Percentiles rank a stretch among this genome's conserved stretches.
phyloP scores from a whole-genome alignment of 1,140 invertebrate genomes.

The Asobara japonica region DNA sequence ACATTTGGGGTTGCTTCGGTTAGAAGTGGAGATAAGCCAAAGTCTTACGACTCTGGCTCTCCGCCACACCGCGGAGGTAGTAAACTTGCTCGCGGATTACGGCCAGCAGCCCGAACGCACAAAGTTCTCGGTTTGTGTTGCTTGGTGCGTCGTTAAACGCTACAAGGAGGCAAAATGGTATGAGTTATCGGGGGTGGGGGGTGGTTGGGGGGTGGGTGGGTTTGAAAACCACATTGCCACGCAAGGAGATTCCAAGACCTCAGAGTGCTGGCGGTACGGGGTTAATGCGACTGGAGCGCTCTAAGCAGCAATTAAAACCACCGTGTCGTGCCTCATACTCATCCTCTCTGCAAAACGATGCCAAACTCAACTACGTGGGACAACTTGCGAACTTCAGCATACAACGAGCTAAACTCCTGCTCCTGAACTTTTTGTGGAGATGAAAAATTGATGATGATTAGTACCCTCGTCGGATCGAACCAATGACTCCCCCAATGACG shows the following conservation, averaged over 20 bases:
- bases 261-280: conserved; percentile 37
- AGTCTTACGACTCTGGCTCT: conserved; percentile 35
- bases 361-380: conserved; percentile 20
- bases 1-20: too few relatives aligned
- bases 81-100: conserved; percentile 53
- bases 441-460: too few relatives aligned
- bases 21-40: conserved; percentile 16
- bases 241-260: conserved; percentile 25
- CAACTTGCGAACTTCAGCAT: conserved; percentile 47
- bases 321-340: conserved; percentile 31
- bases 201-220: conserved; percentile 8
- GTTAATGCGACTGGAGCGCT: conserved; percentile 48
- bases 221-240: conserved; percentile 8
- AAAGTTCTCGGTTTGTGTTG: conserved; percentile 36
- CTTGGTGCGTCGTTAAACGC: conserved; percentile 34
- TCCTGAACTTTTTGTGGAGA: not conserved
- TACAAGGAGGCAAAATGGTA: not conserved
- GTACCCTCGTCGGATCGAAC: too few relatives aligned
- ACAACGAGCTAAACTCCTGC: not conserved
- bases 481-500: too few relatives aligned
- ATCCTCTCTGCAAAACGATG: conserved; percentile 2
- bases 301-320: conserved; percentile 59
- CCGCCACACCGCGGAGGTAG: conserved; percentile 43
- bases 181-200: not conserved
- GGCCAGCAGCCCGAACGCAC: conserved; percentile 34